Evolutionary conservation across 2,797 vertebrate genomes (phyloP).

Genomic region (Caiman crocodilus): DNA sequence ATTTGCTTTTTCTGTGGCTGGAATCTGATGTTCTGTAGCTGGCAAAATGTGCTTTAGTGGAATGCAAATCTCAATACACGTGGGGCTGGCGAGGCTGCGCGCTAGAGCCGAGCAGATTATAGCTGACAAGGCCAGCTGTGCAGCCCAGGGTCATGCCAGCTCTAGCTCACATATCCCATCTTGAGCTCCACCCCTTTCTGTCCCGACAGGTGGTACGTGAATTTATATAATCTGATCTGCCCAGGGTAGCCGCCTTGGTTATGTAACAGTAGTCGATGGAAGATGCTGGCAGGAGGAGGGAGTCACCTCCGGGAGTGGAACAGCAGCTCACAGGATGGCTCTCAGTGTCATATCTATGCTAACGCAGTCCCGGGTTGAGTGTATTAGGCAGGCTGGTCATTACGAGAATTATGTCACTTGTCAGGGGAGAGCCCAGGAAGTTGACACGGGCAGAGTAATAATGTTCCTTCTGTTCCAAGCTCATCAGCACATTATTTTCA

Average conservation of each 20-base stretch:
- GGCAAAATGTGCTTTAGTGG: not conserved
- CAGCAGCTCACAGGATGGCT: not conserved
- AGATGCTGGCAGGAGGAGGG: not conserved
- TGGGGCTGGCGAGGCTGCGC: not conserved
- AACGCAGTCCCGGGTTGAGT: not conserved
- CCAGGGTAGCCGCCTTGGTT: conserved; percentile 63
- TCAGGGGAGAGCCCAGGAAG: not conserved
- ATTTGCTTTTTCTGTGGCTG: not conserved
- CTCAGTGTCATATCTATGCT: not conserved
- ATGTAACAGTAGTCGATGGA: conserved; percentile 44
- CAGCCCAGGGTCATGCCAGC: not conserved
- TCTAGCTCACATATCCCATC: not conserved
- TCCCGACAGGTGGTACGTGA: conserved; percentile 50
- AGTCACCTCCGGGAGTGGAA: not conserved
- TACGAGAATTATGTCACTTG: not conserved
- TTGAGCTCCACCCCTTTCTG: not conserved
- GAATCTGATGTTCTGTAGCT: not conserved
- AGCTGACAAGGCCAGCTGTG: not conserved
- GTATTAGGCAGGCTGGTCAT: not conserved
- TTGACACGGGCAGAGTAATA: too few species aligned
- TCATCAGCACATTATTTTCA: not conserved
- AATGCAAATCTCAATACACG: not conserved
- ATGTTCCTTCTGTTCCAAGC: not conserved
- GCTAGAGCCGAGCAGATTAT: not conserved
- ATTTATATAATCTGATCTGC: conserved; percentile 70